These are phyloP conservation scores for Acanthaster planci DNA, from an alignment of 35 echinoderm and acorn worm genomes.

Conservation along the genomic window DNA sequence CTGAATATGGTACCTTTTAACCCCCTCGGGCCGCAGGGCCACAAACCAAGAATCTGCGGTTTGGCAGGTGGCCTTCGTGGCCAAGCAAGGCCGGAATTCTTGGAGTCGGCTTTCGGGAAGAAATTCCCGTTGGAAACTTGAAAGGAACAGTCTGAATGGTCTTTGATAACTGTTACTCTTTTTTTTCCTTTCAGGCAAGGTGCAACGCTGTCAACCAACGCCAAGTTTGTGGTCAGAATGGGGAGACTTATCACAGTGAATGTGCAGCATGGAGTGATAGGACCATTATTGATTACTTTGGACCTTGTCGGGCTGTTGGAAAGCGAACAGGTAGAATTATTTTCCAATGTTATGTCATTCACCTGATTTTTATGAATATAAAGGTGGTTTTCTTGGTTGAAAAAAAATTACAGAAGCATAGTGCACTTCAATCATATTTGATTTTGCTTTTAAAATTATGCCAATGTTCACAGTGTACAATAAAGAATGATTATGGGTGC, in stretches of 20 bases:
- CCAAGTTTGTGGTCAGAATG: conserved; percentile 95
- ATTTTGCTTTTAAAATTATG: too few relatives aligned
- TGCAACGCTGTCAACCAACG: conserved; percentile 44
- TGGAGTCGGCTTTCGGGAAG: too few relatives aligned
- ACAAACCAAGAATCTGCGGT: too few relatives aligned
- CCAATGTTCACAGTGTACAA: too few relatives aligned
- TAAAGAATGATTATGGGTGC: too few relatives aligned
- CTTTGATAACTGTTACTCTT: too few relatives aligned
- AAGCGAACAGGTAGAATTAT: conserved; percentile 60
- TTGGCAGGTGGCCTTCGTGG: too few relatives aligned
- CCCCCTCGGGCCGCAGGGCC: too few relatives aligned
- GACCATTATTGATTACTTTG: conserved; percentile 88
- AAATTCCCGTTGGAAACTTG: too few relatives aligned
- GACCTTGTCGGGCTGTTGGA: conserved; percentile 86
- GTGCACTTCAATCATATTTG: not conserved
- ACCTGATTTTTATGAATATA: not conserved
- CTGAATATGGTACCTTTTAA: too few relatives aligned
- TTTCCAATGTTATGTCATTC: not conserved
- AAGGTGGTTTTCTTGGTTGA: not conserved
- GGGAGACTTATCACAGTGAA: conserved; percentile 82
- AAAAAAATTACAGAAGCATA: not conserved
- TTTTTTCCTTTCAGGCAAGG: conserved; percentile 11
- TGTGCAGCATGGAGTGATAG: conserved; percentile 87
- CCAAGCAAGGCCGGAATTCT: too few relatives aligned
- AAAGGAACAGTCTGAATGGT: too few relatives aligned